Conservation (phyloP, 2,113 vertebrate genomes). For the Sinocyclocheilus anshuiensis region DNA sequence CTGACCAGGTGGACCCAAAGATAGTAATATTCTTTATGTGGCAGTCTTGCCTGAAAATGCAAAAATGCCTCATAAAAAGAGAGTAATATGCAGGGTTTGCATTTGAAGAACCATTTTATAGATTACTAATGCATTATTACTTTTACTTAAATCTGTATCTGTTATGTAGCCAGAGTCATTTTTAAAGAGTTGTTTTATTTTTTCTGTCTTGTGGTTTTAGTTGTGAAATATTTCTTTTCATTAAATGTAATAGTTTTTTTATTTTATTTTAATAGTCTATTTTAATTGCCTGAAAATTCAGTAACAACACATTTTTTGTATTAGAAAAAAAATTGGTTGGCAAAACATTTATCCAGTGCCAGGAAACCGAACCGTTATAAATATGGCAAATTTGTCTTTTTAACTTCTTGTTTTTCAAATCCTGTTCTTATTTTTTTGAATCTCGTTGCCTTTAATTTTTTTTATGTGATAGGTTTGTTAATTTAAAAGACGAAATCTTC, state of each 20-base stretch:
- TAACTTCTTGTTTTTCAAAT: too few relatives aligned
- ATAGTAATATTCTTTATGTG: conserved; percentile 40
- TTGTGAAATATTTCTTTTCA: background rate
- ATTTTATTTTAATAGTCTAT: background rate
- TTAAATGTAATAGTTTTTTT: background rate
- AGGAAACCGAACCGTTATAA: too few relatives aligned
- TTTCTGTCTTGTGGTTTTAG: background rate
- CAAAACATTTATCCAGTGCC: too few relatives aligned
- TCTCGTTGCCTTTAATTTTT: too few relatives aligned
- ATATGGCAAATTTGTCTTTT: too few relatives aligned
- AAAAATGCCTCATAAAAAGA: conserved; percentile 11
- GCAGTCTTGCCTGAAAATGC: conserved; percentile 26
- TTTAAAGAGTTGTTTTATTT: background rate
- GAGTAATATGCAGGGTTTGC: background rate
- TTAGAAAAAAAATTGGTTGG: too few relatives aligned
- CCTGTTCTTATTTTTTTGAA: too few relatives aligned
- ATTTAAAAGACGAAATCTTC: too few relatives aligned
- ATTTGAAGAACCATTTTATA: background rate
- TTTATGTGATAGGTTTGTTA: too few relatives aligned
- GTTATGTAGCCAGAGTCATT: background rate
- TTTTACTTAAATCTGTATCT: background rate
- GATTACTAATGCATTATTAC: background rate
- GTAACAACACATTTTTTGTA: background rate
- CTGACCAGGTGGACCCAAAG: conserved; percentile 59
- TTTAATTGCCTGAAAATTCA: background rate